phyloP scores from a whole-genome alignment of 2,113 vertebrate genomes.

The Struthio camelus region DNA sequence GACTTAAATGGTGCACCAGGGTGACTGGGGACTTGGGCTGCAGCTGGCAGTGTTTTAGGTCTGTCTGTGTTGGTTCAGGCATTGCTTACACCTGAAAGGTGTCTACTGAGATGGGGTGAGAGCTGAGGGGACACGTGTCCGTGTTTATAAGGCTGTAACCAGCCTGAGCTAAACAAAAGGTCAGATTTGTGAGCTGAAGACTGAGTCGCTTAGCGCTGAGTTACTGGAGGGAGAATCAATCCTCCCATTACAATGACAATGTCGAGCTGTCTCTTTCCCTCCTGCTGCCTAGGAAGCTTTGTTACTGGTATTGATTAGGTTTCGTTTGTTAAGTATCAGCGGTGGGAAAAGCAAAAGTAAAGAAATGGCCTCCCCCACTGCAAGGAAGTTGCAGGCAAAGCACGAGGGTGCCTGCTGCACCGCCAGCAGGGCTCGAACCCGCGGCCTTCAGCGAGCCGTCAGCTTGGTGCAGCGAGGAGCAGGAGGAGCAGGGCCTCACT shows the following conservation, averaged over 20 bases:
- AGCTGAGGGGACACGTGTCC: neutral
- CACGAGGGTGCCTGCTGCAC: accelerated
- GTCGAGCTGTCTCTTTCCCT: neutral
- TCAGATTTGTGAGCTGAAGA: neutral
- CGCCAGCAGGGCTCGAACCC: accelerated
- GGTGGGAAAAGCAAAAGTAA: neutral
- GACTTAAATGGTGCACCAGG: accelerated
- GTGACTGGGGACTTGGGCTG: neutral
- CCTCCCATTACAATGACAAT: neutral
- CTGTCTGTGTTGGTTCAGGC: neutral
- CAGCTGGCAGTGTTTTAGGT: neutral
- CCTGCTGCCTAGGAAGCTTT: neutral
- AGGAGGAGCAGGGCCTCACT: neutral
- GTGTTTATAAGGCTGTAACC: accelerated
- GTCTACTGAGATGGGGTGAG: neutral
- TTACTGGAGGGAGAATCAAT: neutral
- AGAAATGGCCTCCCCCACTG: neutral
- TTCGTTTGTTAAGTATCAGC: neutral
- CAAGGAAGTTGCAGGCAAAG: neutral
- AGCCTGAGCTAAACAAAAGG: neutral
- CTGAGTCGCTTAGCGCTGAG: neutral
- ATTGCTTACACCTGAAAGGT: neutral
- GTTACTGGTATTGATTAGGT: neutral
- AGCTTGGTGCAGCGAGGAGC: accelerated
- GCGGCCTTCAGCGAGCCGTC: accelerated